These are phyloP conservation scores for Paramormyrops hopkinsi DNA, from an alignment of 2,797 vertebrate genomes.

Conservation along the genomic window DNA sequence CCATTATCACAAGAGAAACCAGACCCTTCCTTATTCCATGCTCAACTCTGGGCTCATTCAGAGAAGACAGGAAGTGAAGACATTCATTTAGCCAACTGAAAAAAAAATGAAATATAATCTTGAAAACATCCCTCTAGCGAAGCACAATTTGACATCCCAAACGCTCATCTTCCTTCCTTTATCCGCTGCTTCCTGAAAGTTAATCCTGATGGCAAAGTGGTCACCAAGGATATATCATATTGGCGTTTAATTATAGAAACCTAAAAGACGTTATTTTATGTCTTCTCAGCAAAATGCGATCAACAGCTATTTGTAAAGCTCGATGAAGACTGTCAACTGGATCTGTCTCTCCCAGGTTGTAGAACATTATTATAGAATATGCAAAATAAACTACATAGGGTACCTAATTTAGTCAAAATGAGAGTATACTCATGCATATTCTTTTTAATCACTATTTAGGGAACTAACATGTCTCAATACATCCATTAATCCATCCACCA, in stretches of 20 bases:
- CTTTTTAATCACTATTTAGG: background rate
- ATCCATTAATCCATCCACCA: background rate
- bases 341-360: background rate
- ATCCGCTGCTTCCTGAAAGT: background rate
- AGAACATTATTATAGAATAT: background rate
- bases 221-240: background rate
- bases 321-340: background rate
- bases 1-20: background rate
- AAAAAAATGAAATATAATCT: slow-evolving; percentile 53
- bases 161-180: slow-evolving; percentile 1
- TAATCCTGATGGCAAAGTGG: background rate
- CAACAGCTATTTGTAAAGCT: background rate
- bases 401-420: background rate
- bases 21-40: slow-evolving; percentile 48
- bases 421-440: background rate
- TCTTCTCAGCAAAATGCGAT: background rate
- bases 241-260: background rate
- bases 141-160: background rate
- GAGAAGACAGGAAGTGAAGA: slow-evolving; percentile 50
- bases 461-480: background rate
- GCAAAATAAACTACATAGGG: background rate
- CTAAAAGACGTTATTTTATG: background rate
- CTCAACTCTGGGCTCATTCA: slow-evolving; percentile 50
- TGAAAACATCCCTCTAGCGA: slow-evolving; percentile 35
- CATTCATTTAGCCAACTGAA: slow-evolving; percentile 62